Base-by-base conservation (phyloP, 2,888 invertebrate species). In the Drosophila flavopinicola region DNA sequence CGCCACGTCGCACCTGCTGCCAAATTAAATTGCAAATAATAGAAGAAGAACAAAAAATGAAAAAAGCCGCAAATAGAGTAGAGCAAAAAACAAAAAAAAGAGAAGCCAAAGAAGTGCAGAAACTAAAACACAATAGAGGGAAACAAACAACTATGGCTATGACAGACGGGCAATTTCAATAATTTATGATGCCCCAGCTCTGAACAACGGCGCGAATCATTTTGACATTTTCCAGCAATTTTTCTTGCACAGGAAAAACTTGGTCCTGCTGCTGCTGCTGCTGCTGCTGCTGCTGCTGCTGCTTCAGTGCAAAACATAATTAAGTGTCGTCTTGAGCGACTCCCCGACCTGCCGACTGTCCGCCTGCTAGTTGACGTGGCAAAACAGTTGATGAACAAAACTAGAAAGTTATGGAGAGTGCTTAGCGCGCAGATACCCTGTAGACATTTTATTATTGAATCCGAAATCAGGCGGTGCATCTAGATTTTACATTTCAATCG, bases 111-210 rank as follows among this genome's bases (percentile, higher is more conserved):
- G 35, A 63, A 51, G 29, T 37, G 39, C 25, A 33, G 25, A 42
- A 48, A 63, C 32, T 35, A 38, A 38, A 41, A 53, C 10, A 71
- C 58, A 66, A 71, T 61, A 29, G 44, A 11, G 37, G 23, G 15
- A 29, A 54, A 51, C 38, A 71, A 57, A 30, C 57, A 77, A 74
- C 75, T 69, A 41, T 72, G 67, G 61, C 61, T 72, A 77, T 83
- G 84, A 79, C 84, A 77, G 84, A 72, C 77, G 64, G 76, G 67
- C 74, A 84, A 80, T 80, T 84, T 80, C 78, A 84, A 80, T 84
- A 80, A 80, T 80, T 80, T 84, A 80, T 84, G 78, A 79, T 67
- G 64, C 66, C 56, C 66, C 56, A 42, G 52, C 63, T 63, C 47
- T 45, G 44, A 56, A 49, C 37, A 54, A 65, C 53, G 60, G 35